phyloP scores from a whole-genome alignment of 2,113 vertebrate species.

The Channa maculata region DNA sequence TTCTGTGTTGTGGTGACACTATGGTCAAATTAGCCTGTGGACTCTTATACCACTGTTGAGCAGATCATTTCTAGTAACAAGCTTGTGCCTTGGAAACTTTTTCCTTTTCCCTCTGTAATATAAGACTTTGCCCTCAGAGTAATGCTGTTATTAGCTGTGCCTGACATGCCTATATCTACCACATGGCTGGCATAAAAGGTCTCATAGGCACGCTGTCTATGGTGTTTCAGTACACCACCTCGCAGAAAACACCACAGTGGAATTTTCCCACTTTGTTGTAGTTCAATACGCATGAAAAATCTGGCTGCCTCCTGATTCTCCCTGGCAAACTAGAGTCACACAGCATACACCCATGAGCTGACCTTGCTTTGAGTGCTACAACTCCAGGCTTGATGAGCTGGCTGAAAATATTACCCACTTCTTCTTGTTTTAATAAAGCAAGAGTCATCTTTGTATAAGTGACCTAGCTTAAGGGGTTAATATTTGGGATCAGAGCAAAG shows the following conservation, averaged over 20 bases:
- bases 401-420: conserved; percentile 54
- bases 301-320: conserved; percentile 35
- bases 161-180: conserved; percentile 57
- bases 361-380: conserved; percentile 60
- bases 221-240: conserved; percentile 47
- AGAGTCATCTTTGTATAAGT: conserved; percentile 43
- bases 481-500: conserved; percentile 35
- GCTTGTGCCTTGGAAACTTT: conserved; percentile 30
- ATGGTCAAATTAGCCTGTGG: conserved; percentile 13
- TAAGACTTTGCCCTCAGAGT: conserved; percentile 43
- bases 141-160: conserved; percentile 61
- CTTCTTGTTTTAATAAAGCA: conserved; percentile 61
- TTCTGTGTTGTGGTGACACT: conserved; percentile 7
- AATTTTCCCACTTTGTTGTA: conserved; percentile 64
- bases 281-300: conserved; percentile 57
- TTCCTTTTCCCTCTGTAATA: conserved; percentile 30
- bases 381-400: conserved; percentile 54
- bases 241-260: conserved; percentile 56
- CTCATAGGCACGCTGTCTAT: conserved; percentile 14
- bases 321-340: conserved; percentile 20
- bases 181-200: conserved; percentile 39
- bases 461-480: conserved; percentile 54
- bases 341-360: conserved; percentile 39
- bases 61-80: conserved; percentile 2
- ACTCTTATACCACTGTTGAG: not conserved